Conservation (phyloP, 2,113 vertebrate species). For the Elaphurus davidianus region DNA sequence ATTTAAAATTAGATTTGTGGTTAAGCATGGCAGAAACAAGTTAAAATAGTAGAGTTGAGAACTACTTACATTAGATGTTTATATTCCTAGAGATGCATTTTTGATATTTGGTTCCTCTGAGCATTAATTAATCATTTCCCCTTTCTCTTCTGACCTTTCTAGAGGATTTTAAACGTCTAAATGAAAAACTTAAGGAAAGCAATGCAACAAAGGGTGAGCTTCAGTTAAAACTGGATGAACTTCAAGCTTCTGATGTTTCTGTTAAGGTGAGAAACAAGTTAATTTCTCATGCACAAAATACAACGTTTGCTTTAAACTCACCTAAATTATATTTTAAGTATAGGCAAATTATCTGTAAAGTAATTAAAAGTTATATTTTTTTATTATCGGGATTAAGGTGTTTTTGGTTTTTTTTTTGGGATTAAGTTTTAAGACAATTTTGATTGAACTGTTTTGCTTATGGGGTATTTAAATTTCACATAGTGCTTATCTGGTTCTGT, state of each 20-base stretch:
- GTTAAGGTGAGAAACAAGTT: conserved; percentile 86
- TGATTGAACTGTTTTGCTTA: neutral
- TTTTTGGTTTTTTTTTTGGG: neutral
- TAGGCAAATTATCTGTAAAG: neutral
- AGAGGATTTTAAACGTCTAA: conserved; percentile 94
- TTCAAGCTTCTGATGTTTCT: conserved; percentile 94
- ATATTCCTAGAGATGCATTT: neutral
- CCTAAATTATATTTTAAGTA: neutral
- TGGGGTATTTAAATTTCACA: neutral
- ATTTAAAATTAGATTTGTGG: conserved; percentile 15
- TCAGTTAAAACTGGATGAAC: conserved; percentile 93
- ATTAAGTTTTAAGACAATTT: neutral
- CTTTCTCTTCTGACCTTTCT: conserved; percentile 7
- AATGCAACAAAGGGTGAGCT: conserved; percentile 90
- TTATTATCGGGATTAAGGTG: neutral
- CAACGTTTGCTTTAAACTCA: neutral
- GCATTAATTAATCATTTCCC: conserved; percentile 26
- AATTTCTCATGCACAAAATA: neutral
- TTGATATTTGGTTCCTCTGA: neutral
- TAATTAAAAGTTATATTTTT: neutral
- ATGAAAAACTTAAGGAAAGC: conserved; percentile 91
- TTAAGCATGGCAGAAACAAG: neutral
- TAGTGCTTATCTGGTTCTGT: neutral
- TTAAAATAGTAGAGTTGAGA: neutral
- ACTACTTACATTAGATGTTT: neutral